Evolutionary conservation across 2,113 vertebrate genomes (phyloP).

Genomic region (Oncorhynchus keta): DNA sequence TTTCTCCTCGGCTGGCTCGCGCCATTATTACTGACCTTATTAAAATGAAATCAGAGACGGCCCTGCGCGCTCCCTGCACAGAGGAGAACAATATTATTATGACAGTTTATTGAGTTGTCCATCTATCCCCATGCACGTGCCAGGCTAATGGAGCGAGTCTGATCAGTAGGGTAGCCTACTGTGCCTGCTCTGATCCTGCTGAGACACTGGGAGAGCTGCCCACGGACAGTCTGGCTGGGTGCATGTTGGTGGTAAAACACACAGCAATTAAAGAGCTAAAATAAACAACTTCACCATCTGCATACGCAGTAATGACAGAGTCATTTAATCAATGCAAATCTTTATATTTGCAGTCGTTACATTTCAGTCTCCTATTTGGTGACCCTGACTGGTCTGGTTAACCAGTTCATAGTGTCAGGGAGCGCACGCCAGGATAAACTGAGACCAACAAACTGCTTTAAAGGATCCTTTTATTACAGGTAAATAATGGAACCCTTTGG

Average conservation of each 20-base stretch:
- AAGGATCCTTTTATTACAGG: no score
- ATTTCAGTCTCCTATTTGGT: no score
- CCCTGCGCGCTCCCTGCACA: conserved; percentile 61
- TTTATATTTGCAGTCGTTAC: conserved; percentile 6
- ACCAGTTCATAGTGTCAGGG: no score
- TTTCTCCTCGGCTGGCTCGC: conserved; percentile 87
- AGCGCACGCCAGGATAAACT: no score
- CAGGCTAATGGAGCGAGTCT: background rate
- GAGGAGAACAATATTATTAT: conserved; percentile 30
- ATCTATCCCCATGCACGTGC: background rate
- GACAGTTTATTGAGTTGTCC: conserved; percentile 4
- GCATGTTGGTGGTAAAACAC: background rate
- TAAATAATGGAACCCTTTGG: background rate
- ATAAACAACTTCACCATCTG: conserved; percentile 27
- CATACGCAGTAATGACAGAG: conserved; percentile 10
- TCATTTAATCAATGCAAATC: conserved; percentile 13
- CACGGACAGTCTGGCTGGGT: background rate
- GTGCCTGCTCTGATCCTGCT: background rate
- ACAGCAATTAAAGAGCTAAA: conserved; percentile 30
- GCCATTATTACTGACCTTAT: conserved; percentile 97
- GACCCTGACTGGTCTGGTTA: no score
- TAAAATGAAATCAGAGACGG: conserved; percentile 90
- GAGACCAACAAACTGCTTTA: no score
- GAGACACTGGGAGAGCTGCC: background rate
- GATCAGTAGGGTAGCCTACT: background rate